Evolutionary conservation across 2,797 vertebrate genomes (phyloP).

Genomic region (Ficedula albicollis): DNA sequence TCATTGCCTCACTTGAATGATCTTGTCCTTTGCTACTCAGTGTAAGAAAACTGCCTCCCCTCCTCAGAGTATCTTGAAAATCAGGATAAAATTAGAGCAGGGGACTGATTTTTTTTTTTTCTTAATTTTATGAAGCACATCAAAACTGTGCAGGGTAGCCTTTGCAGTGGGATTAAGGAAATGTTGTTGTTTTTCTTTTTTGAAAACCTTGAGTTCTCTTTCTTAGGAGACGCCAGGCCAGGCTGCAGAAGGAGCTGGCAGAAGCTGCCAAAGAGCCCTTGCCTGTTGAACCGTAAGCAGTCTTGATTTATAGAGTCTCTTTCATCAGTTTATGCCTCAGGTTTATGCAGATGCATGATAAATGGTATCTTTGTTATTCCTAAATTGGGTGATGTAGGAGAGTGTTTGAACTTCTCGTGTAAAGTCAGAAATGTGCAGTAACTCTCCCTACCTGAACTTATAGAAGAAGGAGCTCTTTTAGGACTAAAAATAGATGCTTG

Average conservation of each 20-base stretch:
- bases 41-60: background rate
- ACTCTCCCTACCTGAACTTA: background rate
- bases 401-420: background rate
- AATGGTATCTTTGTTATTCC: background rate
- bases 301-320: background rate
- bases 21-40: background rate
- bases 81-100: background rate
- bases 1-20: background rate
- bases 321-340: background rate
- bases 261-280: slow-evolving; percentile 96
- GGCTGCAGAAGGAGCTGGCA: slow-evolving; percentile 94
- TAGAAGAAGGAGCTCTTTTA: background rate
- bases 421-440: background rate
- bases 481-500: background rate
- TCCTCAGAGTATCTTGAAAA: background rate
- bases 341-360: background rate
- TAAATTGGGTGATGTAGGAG: background rate
- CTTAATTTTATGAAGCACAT: background rate
- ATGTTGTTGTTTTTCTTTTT: background rate
- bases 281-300: slow-evolving; percentile 90
- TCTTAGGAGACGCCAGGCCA: slow-evolving; percentile 89
- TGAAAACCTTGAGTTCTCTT: background rate
- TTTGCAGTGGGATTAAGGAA: background rate
- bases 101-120: background rate
- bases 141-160: background rate